Evolutionary conservation across 2,113 vertebrate genomes (phyloP).

Genomic region (Argyrosomus japonicus): DNA sequence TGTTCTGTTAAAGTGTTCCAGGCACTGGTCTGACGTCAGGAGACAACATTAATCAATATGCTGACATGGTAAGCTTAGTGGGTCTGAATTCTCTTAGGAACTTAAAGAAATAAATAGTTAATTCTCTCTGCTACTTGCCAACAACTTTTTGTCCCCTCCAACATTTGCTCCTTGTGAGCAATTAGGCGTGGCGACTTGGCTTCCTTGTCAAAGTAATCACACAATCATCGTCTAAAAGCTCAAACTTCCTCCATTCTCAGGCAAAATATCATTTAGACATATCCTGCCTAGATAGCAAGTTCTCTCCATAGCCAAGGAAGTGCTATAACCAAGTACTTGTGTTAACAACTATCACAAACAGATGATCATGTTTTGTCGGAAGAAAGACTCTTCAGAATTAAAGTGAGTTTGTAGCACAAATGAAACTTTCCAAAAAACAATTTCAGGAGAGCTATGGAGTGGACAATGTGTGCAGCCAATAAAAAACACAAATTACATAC

Average conservation of each 20-base stretch:
- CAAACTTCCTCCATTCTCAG: background rate
- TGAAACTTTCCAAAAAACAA: background rate
- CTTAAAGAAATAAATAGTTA: background rate
- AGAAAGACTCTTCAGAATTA: background rate
- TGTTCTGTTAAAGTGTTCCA: background rate
- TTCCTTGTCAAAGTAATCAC: background rate
- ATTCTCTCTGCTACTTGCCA: background rate
- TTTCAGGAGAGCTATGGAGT: background rate
- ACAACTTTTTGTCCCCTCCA: background rate
- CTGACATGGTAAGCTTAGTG: background rate
- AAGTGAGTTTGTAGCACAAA: background rate
- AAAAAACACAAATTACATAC: background rate
- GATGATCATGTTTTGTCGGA: background rate
- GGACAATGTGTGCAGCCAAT: background rate
- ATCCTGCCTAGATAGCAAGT: background rate
- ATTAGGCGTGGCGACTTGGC: background rate
- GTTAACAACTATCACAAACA: background rate
- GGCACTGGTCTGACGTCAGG: background rate
- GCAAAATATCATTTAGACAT: slow-evolving; percentile 5
- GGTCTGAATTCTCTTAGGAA: background rate
- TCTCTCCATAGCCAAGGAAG: background rate
- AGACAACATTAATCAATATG: slow-evolving; percentile 1
- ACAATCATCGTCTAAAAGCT: background rate
- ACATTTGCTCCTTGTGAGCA: background rate
- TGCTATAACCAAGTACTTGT: background rate